These are phyloP conservation scores for Etheostoma cragini DNA, from an alignment of 2,113 vertebrate species.

Conservation along the genomic window DNA sequence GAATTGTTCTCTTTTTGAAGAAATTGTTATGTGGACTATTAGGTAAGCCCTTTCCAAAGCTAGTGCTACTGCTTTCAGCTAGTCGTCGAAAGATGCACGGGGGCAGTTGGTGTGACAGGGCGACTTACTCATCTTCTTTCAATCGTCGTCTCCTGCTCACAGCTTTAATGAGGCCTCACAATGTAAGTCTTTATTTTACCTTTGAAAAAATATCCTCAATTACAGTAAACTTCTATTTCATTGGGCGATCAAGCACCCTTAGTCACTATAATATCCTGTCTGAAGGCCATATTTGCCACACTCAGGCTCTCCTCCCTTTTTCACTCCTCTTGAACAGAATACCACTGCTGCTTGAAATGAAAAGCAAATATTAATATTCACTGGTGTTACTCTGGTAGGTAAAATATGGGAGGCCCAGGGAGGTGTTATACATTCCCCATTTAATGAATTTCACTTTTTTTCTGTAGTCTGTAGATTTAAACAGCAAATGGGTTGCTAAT, in stretches of 20 bases:
- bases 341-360: constrained; percentile 80
- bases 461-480: neutral
- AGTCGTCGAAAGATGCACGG: constrained; percentile 1
- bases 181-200: constrained; percentile 41
- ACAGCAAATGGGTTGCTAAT: neutral
- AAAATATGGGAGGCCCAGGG: constrained; percentile 73
- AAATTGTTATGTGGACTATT: constrained; percentile 49
- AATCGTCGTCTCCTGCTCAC: constrained; percentile 6
- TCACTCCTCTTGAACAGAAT: constrained; percentile 68
- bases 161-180: constrained; percentile 16
- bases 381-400: constrained; percentile 78
- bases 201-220: constrained; percentile 21
- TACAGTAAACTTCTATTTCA: constrained; percentile 52
- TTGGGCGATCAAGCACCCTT: constrained; percentile 37
- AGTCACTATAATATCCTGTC: constrained; percentile 79
- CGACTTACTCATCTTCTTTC: constrained; percentile 42
- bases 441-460: constrained; percentile 61
- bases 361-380: constrained; percentile 89
- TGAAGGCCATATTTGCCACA: constrained; percentile 63
- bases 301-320: constrained; percentile 39
- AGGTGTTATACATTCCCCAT: constrained; percentile 76
- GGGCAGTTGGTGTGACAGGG: constrained; percentile 18
- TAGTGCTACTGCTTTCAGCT: constrained; percentile 9
- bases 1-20: constrained; percentile 51
- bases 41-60: constrained; percentile 27